phyloP scores from a whole-genome alignment of 2,797 vertebrate species.

The Xyrichtys novacula region DNA sequence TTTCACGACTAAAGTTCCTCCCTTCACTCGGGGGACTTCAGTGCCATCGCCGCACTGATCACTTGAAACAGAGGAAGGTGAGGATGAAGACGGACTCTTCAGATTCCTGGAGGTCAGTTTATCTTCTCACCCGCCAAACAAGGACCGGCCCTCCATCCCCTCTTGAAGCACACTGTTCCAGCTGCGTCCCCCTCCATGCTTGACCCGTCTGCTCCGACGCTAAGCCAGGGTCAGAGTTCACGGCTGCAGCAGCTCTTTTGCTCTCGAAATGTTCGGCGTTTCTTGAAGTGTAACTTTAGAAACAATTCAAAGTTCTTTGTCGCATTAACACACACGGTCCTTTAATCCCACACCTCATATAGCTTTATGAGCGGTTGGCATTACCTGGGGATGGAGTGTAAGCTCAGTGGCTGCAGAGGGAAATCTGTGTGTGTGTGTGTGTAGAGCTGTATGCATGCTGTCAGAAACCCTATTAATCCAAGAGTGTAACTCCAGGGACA shows the following conservation, averaged over 20 bases:
- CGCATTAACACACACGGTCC: neutral
- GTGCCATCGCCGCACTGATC: too few relatives aligned
- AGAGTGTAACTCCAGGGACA: constrained; percentile 9
- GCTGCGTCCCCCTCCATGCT: neutral
- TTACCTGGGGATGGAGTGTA: constrained; percentile 40
- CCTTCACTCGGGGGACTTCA: too few relatives aligned
- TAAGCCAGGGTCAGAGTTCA: constrained; percentile 14
- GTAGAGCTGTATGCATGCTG: neutral
- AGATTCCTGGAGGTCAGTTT: too few relatives aligned
- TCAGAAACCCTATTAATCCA: constrained; percentile 38
- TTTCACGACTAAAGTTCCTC: too few relatives aligned
- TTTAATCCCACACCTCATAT: constrained; percentile 57
- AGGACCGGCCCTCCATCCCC: neutral
- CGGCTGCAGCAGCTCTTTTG: neutral
- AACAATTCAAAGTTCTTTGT: constrained; percentile 13
- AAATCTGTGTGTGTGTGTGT: constrained; percentile 20
- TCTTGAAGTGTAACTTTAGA: constrained; percentile 9
- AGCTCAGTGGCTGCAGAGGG: constrained; percentile 21
- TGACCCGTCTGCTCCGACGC: neutral
- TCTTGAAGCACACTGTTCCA: too few relatives aligned
- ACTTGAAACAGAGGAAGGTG: too few relatives aligned
- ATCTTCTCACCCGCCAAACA: too few relatives aligned
- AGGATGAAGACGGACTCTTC: too few relatives aligned
- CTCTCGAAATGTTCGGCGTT: neutral
- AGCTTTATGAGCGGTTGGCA: constrained; percentile 37